phyloP scores from a whole-genome alignment of 2,888 invertebrate species.

The Amphimallon solstitiale region DNA sequence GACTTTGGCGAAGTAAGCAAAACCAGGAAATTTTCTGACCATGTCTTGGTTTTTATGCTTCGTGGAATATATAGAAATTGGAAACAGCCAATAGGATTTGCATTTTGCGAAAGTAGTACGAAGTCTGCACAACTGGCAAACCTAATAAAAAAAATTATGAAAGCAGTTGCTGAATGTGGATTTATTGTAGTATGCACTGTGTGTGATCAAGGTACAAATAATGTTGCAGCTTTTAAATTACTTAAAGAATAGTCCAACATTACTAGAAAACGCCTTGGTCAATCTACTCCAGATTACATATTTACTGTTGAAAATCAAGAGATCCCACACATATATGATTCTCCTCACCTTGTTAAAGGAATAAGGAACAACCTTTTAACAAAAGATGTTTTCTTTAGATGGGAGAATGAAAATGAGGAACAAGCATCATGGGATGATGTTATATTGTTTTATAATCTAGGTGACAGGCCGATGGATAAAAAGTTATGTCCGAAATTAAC shows the following conservation, averaged over 20 bases:
- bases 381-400: conserved; percentile 13
- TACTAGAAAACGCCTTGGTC: no score
- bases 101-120: conserved; percentile 44
- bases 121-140: conserved; percentile 37
- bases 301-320: conserved; percentile 3
- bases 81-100: conserved; percentile 46
- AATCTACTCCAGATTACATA: neutral
- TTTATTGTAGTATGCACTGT: conserved; percentile 49
- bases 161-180: conserved; percentile 41
- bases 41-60: conserved; percentile 39
- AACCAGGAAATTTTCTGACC: conserved; percentile 30
- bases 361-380: conserved; percentile 32
- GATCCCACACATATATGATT: conserved; percentile 35
- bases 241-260: no score
- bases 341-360: no score
- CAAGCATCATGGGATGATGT: conserved; percentile 31
- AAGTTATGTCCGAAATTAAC: no score
- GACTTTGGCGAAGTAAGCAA: neutral
- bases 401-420: neutral
- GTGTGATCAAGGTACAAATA: conserved; percentile 51
- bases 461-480: no score
- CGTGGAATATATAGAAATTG: conserved; percentile 32
- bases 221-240: conserved; percentile 45
- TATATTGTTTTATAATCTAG: no score
- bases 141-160: conserved; percentile 43